A percentile compares a stretch with the other conserved stretches of the same genome.
Conservation (phyloP, 2,888 invertebrate genomes). For the Nebria brevicollis region DNA sequence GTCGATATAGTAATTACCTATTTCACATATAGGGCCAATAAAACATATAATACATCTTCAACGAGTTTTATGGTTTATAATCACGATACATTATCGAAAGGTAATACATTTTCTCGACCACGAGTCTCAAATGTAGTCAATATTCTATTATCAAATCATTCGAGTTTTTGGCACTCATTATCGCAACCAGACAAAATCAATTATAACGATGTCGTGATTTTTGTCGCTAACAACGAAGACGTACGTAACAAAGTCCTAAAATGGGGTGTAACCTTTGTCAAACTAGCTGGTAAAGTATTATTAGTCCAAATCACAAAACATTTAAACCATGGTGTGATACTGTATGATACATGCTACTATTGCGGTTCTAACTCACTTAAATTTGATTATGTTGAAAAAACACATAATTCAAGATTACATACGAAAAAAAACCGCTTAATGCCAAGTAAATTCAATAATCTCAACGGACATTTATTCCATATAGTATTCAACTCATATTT, state of each 20-base stretch:
- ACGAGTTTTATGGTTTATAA: slow-evolving; percentile 39
- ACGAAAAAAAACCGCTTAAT: slow-evolving; percentile 7
- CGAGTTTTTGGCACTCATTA: slow-evolving; percentile 22
- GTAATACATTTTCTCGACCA: slow-evolving; percentile 20
- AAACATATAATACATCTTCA: slow-evolving; percentile 5
- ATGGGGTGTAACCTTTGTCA: slow-evolving; percentile 29
- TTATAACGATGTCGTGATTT: slow-evolving; percentile 38
- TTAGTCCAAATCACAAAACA: slow-evolving; percentile 16
- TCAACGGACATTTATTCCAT: slow-evolving; percentile 25
- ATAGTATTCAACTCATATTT: slow-evolving; percentile 32
- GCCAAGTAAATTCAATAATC: slow-evolving; percentile 24
- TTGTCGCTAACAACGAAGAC: slow-evolving; percentile 21
- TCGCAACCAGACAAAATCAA: slow-evolving; percentile 36
- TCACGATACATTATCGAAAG: slow-evolving; percentile 22
- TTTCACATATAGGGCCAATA: slow-evolving; percentile 20
- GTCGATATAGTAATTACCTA: slow-evolving; percentile 29
- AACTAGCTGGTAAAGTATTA: slow-evolving; percentile 37
- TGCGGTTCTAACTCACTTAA: slow-evolving; percentile 31
- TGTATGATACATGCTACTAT: slow-evolving; percentile 42
- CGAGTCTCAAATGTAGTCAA: slow-evolving; percentile 26
- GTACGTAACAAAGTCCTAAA: slow-evolving; percentile 11
- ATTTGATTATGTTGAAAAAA: slow-evolving; percentile 27
- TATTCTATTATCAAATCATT: slow-evolving; percentile 28
- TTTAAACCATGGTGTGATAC: slow-evolving; percentile 6
- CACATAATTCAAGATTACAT: slow-evolving; percentile 19